These are phyloP conservation scores for Channa striata DNA, from an alignment of 2,797 vertebrate genomes.

Conservation along the genomic window DNA sequence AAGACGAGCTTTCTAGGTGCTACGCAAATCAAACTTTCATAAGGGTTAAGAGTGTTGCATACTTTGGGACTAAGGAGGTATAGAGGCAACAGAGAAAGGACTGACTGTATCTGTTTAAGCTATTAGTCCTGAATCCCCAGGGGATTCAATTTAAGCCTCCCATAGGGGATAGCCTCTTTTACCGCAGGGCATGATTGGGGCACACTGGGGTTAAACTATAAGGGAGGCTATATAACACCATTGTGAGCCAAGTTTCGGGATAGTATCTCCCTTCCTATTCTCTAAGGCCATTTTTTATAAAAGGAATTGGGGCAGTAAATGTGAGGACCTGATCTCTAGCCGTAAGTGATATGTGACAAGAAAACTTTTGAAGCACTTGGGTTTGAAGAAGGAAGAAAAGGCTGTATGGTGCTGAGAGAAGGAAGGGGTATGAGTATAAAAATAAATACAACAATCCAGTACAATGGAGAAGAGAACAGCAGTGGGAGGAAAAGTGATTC, in stretches of 20 bases:
- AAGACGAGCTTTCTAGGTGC: conserved; percentile 45
- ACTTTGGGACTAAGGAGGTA: conserved; percentile 59
- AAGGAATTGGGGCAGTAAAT: conserved; percentile 71
- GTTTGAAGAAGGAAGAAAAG: conserved; percentile 71
- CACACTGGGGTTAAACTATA: conserved; percentile 78
- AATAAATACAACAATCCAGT: conserved; percentile 75
- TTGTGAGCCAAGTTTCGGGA: conserved; percentile 73
- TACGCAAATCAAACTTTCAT: conserved; percentile 71
- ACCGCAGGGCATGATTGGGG: conserved; percentile 72
- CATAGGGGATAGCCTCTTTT: conserved; percentile 75
- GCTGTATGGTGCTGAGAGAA: conserved; percentile 64
- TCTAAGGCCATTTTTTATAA: conserved; percentile 63
- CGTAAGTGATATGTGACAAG: conserved; percentile 78
- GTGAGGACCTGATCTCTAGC: conserved; percentile 66
- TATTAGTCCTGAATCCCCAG: conserved; percentile 67
- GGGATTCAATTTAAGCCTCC: conserved; percentile 78
- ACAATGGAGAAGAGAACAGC: conserved; percentile 71
- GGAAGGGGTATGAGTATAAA: conserved; percentile 77
- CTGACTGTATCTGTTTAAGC: conserved; percentile 71
- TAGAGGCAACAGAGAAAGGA: conserved; percentile 59
- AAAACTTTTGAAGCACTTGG: conserved; percentile 77
- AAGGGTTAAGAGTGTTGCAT: conserved; percentile 63
- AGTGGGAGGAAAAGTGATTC: conserved; percentile 81
- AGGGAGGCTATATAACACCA: conserved; percentile 71
- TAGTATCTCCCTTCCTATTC: conserved; percentile 55